A percentile compares a stretch with the other conserved stretches of the same genome.
phyloP scores from a whole-genome alignment of 2,797 vertebrate species.

The Trematomus bernacchii region DNA sequence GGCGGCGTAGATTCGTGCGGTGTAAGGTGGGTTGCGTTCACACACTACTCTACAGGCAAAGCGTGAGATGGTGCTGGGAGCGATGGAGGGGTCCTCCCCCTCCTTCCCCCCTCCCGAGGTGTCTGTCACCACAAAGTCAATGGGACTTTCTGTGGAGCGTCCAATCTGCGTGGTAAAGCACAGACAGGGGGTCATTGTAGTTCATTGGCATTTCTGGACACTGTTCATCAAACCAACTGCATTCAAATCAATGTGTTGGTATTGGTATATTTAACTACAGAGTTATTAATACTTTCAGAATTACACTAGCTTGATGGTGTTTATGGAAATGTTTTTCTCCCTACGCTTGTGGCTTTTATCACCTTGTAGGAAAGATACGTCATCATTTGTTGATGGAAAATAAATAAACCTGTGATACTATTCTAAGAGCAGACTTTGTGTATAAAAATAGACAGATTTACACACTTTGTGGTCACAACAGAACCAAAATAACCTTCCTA shows the following conservation, averaged over 20 bases:
- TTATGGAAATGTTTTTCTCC: not conserved
- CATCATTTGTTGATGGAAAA: not conserved
- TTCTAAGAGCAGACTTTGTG: slow-evolving; percentile 6
- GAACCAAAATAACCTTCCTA: slow-evolving; percentile 49
- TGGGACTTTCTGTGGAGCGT: slow-evolving; percentile 87
- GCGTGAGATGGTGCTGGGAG: slow-evolving; percentile 87
- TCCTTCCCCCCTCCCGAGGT: slow-evolving; percentile 84
- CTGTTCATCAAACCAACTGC: slow-evolving; percentile 3
- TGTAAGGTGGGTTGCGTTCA: slow-evolving; percentile 86
- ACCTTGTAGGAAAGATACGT: not conserved
- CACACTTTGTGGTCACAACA: slow-evolving; percentile 5
- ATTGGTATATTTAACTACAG: not conserved
- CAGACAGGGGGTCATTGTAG: not conserved
- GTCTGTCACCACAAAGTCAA: slow-evolving; percentile 88
- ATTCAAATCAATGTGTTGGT: too few species aligned
- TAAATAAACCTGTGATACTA: slow-evolving; percentile 11
- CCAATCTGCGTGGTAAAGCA: slow-evolving; percentile 76
- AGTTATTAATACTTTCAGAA: not conserved
- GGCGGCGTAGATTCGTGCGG: slow-evolving; percentile 87
- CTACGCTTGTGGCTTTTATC: not conserved
- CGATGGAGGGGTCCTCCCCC: slow-evolving; percentile 83
- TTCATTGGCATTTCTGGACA: not conserved
- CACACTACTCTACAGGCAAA: slow-evolving; percentile 88
- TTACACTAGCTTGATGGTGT: not conserved
- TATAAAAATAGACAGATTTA: slow-evolving; percentile 54